phyloP scores from a whole-genome alignment of 2,797 vertebrate genomes.

The Kryptopterus vitreolus region DNA sequence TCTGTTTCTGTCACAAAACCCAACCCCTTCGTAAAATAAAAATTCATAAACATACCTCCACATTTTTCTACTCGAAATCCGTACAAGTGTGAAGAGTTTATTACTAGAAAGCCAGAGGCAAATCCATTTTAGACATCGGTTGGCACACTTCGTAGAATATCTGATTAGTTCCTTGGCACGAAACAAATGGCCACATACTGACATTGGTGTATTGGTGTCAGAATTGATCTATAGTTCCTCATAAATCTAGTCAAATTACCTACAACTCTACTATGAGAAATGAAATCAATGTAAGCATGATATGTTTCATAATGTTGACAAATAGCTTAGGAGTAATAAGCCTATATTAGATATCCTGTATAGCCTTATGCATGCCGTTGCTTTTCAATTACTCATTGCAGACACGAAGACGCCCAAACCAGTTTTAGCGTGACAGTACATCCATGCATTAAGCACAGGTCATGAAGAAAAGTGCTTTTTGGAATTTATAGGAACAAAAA shows the following conservation, averaged over 20 bases:
- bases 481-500: too few relatives aligned
- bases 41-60: neutral
- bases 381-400: neutral
- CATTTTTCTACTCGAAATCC: neutral
- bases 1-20: neutral
- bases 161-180: neutral
- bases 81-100: neutral
- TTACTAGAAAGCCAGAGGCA: neutral
- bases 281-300: neutral
- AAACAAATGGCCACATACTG: slow-evolving; percentile 1
- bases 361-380: neutral
- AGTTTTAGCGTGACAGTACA: neutral
- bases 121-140: neutral
- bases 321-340: neutral
- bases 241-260: neutral
- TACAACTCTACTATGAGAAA: neutral
- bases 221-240: neutral
- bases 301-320: neutral
- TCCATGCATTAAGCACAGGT: neutral
- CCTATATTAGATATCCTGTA: neutral
- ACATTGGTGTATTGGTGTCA: neutral
- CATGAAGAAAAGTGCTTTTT: too few relatives aligned
- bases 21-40: neutral
- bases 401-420: neutral
- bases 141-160: neutral